These are phyloP conservation scores for Zaprionus inermis DNA, from an alignment of 1,140 invertebrate species.

Conservation along the genomic window DNA sequence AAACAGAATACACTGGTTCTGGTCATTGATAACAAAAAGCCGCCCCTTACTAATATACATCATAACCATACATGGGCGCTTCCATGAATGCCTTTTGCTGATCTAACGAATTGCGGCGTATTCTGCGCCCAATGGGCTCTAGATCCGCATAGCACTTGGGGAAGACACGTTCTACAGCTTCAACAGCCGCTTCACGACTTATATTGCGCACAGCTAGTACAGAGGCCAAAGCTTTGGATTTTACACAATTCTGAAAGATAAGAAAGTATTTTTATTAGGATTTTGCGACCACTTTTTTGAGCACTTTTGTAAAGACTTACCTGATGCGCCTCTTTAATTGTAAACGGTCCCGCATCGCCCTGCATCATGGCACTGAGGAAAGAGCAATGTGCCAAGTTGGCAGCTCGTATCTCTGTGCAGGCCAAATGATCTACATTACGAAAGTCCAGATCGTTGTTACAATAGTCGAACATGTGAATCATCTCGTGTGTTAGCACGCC, in stretches of 20 bases:
- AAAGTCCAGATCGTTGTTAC: slow-evolving; percentile 94
- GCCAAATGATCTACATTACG: slow-evolving; percentile 96
- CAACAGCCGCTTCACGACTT: slow-evolving; percentile 88
- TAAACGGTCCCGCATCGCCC: slow-evolving; percentile 90
- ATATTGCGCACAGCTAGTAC: slow-evolving; percentile 93
- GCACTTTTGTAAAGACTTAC: slow-evolving; percentile 76
- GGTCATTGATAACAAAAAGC: slow-evolving; percentile 22
- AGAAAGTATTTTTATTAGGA: background rate
- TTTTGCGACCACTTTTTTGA: too few relatives aligned
- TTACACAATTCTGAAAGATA: slow-evolving; percentile 92
- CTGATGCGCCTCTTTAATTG: slow-evolving; percentile 90
- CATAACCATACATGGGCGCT: slow-evolving; percentile 92
- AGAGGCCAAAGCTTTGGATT: slow-evolving; percentile 93
- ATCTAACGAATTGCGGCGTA: slow-evolving; percentile 91
- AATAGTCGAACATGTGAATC: slow-evolving; percentile 98
- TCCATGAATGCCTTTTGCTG: slow-evolving; percentile 92
- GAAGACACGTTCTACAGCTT: slow-evolving; percentile 95
- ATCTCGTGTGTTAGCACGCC: slow-evolving; percentile 95
- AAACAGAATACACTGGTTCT: slow-evolving; percentile 35
- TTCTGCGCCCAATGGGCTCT: slow-evolving; percentile 94
- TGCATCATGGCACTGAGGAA: slow-evolving; percentile 91
- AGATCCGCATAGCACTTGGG: slow-evolving; percentile 96
- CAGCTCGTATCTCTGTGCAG: slow-evolving; percentile 96
- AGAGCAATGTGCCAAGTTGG: slow-evolving; percentile 96
- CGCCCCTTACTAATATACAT: slow-evolving; percentile 82